A percentile compares a stretch with the other conserved stretches of the same genome.
These are phyloP conservation scores for Empidonax alnorum DNA, from an alignment of 2,113 vertebrate genomes.

Conservation along the genomic window DNA sequence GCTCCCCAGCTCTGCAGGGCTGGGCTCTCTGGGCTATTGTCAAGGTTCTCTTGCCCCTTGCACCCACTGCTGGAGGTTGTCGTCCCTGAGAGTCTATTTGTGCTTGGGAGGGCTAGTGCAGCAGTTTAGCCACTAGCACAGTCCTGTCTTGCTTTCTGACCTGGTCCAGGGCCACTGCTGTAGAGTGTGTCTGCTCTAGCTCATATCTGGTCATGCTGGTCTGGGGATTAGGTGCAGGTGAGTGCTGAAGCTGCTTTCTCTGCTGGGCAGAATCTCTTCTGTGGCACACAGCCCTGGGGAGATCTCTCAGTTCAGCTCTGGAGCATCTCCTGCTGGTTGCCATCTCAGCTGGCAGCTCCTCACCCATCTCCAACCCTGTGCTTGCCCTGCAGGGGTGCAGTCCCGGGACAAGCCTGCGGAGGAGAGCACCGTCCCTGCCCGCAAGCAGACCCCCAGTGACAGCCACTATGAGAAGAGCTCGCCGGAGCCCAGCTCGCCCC, in stretches of 20 bases:
- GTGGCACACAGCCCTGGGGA: neutral
- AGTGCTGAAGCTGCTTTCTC: neutral
- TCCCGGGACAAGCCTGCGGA: constrained; percentile 76
- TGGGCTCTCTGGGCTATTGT: neutral
- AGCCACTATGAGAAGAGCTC: constrained; percentile 83
- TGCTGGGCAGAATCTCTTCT: neutral
- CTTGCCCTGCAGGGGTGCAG: constrained; percentile 81
- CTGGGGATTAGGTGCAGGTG: neutral
- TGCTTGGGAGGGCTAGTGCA: neutral
- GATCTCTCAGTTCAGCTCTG: neutral
- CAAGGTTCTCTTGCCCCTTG: neutral
- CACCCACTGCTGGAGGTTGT: neutral
- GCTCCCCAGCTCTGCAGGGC: neutral
- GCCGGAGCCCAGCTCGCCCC: constrained; percentile 69
- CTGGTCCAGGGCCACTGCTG: neutral
- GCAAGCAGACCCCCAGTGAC: constrained; percentile 82
- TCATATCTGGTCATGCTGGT: neutral
- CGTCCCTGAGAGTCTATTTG: neutral
- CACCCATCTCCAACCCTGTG: neutral
- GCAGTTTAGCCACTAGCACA: neutral
- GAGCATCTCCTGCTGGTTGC: neutral
- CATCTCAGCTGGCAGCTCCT: neutral
- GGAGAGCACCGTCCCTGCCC: constrained; percentile 70
- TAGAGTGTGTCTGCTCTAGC: neutral
- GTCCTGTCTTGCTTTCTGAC: neutral